phyloP scores from a whole-genome alignment of 2,113 vertebrate genomes.

The Nothocercus nigrocapillus region DNA sequence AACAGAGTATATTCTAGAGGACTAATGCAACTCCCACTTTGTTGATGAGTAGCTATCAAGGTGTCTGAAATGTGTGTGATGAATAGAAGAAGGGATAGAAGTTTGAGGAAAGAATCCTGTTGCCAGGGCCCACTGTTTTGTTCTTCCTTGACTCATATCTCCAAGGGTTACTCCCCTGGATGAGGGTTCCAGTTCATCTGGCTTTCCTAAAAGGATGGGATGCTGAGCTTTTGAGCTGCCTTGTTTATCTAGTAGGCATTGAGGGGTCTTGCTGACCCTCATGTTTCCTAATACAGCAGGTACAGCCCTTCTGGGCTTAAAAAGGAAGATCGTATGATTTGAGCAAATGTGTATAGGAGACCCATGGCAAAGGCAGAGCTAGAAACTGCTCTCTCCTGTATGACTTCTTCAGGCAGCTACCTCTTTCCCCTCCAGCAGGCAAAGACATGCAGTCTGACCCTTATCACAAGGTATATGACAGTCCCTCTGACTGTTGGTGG shows the following conservation, averaged over 20 bases:
- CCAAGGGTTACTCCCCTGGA: not conserved
- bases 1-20: not conserved
- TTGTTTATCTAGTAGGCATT: not conserved
- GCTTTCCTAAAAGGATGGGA: not conserved
- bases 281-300: not conserved
- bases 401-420: not conserved
- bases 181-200: not conserved
- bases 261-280: not conserved
- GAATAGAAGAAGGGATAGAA: not conserved
- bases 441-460: not conserved
- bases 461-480: not conserved
- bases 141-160: not conserved
- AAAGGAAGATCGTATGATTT: not conserved
- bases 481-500: not conserved
- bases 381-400: not conserved
- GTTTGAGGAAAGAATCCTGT: not conserved
- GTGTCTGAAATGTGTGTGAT: not conserved
- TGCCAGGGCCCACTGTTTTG: not conserved
- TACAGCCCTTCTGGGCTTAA: not conserved
- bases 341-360: not conserved
- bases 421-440: not conserved
- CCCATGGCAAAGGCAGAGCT: not conserved
- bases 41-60: not conserved
- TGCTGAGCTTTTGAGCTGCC: not conserved
- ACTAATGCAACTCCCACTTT: not conserved